These are phyloP conservation scores for Chymomyza caudatula DNA, from an alignment of 2,888 invertebrate genomes.

Conservation along the genomic window DNA sequence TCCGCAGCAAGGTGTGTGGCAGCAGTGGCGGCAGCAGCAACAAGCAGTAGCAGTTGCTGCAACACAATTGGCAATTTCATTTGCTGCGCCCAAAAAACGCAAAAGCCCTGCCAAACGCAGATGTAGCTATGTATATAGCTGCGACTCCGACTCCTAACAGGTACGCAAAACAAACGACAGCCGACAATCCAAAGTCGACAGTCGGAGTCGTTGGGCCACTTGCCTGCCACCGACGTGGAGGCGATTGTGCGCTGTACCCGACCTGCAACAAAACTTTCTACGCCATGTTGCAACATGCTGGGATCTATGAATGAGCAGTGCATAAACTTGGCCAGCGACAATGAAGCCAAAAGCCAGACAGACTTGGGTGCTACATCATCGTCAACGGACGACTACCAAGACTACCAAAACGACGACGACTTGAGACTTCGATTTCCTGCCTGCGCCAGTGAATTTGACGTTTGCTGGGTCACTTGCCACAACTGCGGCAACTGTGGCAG, in stretches of 20 bases:
- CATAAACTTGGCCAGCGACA: conserved; percentile 1
- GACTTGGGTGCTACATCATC: conserved; percentile 64
- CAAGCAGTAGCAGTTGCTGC: conserved; percentile 34
- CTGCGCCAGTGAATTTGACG: conserved; percentile 49
- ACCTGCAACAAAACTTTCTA: conserved; percentile 58
- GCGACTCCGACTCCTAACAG: conserved; percentile 48
- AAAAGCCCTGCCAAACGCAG: conserved; percentile 33
- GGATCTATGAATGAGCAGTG: conserved; percentile 53
- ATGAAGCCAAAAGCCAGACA: background rate
- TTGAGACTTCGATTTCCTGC: conserved; percentile 70
- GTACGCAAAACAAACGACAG: conserved; percentile 43
- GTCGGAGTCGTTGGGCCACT: conserved; percentile 4
- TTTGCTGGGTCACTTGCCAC: conserved; percentile 53
- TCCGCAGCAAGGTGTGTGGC: conserved; percentile 62
- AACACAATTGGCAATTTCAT: conserved; percentile 66
- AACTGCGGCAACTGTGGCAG: conserved; percentile 13
- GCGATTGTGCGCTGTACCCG: conserved; percentile 43
- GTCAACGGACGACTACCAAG: conserved; percentile 41
- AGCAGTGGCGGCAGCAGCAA: conserved; percentile 57
- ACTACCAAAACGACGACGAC: conserved; percentile 49
- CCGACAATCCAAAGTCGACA: background rate
- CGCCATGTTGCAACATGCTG: conserved; percentile 53
- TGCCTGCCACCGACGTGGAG: conserved; percentile 22
- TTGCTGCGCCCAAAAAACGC: conserved; percentile 62
- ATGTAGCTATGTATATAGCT: conserved; percentile 1